A percentile compares a stretch with the other conserved stretches of the same genome.
phyloP scores from a whole-genome alignment of 2,888 invertebrate species.

The Eupithecia insigniata region DNA sequence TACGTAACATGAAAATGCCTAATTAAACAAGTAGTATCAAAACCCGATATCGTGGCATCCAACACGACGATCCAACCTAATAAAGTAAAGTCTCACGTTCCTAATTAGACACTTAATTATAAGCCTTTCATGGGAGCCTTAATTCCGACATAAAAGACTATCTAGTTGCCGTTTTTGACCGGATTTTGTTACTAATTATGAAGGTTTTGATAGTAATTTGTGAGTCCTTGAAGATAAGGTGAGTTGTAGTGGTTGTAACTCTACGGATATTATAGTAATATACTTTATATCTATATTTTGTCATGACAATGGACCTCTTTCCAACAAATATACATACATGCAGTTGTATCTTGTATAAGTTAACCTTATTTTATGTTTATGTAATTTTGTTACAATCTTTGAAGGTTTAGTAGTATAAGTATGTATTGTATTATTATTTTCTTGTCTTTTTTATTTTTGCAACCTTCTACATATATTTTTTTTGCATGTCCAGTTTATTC shows the following conservation, averaged over 20 bases:
- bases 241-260: slow-evolving; percentile 1
- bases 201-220: slow-evolving; percentile 47
- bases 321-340: too few relatives aligned
- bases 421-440: too few relatives aligned
- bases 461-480: too few relatives aligned
- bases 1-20: slow-evolving; percentile 72
- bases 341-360: too few relatives aligned
- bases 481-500: too few relatives aligned
- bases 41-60: slow-evolving; percentile 78
- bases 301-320: too few relatives aligned
- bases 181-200: slow-evolving; percentile 67
- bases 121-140: slow-evolving; percentile 80
- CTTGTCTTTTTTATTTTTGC: too few relatives aligned
- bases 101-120: slow-evolving; percentile 83
- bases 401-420: too few relatives aligned
- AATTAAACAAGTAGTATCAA: slow-evolving; percentile 77
- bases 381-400: too few relatives aligned
- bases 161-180: slow-evolving; percentile 71
- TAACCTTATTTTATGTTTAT: too few relatives aligned
- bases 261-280: background rate
- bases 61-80: slow-evolving; percentile 74
- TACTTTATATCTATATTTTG: background rate
- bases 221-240: slow-evolving; percentile 37
- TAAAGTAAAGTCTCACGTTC: slow-evolving; percentile 81
- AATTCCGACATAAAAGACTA: slow-evolving; percentile 79